A percentile compares a stretch with the other conserved stretches of the same genome.
Evolutionary conservation across 2,113 vertebrate genomes (phyloP).

Genomic region (Trinectes maculatus): DNA sequence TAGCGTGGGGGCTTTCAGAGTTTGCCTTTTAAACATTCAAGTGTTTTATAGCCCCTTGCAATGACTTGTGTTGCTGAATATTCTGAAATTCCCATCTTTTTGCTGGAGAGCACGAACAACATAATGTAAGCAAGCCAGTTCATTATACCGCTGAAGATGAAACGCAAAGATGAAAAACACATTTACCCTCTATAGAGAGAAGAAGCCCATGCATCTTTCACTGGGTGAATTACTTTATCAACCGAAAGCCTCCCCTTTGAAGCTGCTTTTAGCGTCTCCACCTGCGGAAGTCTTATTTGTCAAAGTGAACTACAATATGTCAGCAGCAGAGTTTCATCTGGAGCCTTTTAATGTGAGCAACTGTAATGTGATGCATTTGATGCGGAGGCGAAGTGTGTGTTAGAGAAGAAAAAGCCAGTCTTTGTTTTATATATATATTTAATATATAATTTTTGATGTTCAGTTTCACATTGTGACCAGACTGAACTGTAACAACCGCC

Average conservation of each 20-base stretch:
- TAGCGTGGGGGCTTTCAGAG: slow-evolving; percentile 6
- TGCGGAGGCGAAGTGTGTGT: slow-evolving; percentile 24
- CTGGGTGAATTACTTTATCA: slow-evolving; percentile 26
- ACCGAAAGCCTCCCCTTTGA: slow-evolving; percentile 29
- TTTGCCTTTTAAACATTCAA: slow-evolving; percentile 27
- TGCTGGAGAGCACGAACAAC: slow-evolving; percentile 1
- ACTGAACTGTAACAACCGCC: not conserved
- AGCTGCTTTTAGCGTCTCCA: slow-evolving; percentile 23
- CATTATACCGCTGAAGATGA: slow-evolving; percentile 34
- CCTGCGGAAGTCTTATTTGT: slow-evolving; percentile 30
- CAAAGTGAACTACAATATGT: slow-evolving; percentile 11
- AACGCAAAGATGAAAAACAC: slow-evolving; percentile 37
- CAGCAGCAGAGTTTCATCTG: slow-evolving; percentile 18
- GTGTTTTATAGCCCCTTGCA: slow-evolving; percentile 2
- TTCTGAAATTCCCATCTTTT: slow-evolving; percentile 19
- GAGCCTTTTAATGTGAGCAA: slow-evolving; percentile 29
- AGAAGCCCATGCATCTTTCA: slow-evolving; percentile 22
- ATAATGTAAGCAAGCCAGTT: slow-evolving; percentile 15
- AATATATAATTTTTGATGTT: too few species aligned
- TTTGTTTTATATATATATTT: too few species aligned
- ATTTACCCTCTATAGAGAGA: slow-evolving; percentile 13
- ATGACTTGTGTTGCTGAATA: slow-evolving; percentile 17
- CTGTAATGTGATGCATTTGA: slow-evolving; percentile 48
- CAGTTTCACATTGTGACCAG: slow-evolving; percentile 16
- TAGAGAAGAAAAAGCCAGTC: slow-evolving; percentile 8